Percentiles rank a stretch among this genome's conserved stretches.
Conservation (phyloP, 2,888 invertebrate genomes). For the Cenopis cana region DNA sequence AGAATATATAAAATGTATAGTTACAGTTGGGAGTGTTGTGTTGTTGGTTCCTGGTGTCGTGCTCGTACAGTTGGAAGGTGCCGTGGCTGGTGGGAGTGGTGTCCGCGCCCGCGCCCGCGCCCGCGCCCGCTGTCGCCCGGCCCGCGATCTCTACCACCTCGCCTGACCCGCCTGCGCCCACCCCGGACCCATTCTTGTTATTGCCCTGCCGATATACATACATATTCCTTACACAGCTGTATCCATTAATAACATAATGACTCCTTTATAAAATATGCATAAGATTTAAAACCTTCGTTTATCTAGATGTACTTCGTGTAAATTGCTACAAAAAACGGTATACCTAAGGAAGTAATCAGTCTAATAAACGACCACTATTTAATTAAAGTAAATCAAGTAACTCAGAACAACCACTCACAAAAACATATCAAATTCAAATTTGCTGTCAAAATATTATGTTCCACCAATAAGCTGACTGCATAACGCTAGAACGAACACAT, state of each 20-base stretch:
- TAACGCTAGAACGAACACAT: no score
- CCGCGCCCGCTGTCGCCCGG: slow-evolving; percentile 61
- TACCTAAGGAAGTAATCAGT: not conserved
- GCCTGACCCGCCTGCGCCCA: slow-evolving; percentile 62
- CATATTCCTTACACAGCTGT: not conserved
- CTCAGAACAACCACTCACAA: not conserved
- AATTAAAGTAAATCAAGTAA: not conserved
- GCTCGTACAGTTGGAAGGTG: slow-evolving; percentile 78
- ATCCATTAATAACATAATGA: no score
- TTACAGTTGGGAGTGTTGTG: slow-evolving; percentile 69
- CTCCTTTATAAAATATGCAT: not conserved
- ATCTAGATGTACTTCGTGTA: not conserved
- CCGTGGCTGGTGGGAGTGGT: slow-evolving; percentile 76
- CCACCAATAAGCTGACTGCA: not conserved
- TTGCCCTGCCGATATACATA: slow-evolving; percentile 56
- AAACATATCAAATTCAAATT: not conserved
- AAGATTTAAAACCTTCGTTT: not conserved
- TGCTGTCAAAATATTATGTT: not conserved
- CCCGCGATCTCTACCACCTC: slow-evolving; percentile 76
- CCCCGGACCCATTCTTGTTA: slow-evolving; percentile 62
- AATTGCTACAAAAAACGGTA: slow-evolving; percentile 2
- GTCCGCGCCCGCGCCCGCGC: slow-evolving; percentile 59
- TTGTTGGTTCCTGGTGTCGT: slow-evolving; percentile 60
- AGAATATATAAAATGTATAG: slow-evolving; percentile 48
- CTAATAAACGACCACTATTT: not conserved